Percentiles rank a stretch among this genome's conserved stretches.
phyloP scores from a whole-genome alignment of 1,140 invertebrate species.

The Ylistrum balloti region DNA sequence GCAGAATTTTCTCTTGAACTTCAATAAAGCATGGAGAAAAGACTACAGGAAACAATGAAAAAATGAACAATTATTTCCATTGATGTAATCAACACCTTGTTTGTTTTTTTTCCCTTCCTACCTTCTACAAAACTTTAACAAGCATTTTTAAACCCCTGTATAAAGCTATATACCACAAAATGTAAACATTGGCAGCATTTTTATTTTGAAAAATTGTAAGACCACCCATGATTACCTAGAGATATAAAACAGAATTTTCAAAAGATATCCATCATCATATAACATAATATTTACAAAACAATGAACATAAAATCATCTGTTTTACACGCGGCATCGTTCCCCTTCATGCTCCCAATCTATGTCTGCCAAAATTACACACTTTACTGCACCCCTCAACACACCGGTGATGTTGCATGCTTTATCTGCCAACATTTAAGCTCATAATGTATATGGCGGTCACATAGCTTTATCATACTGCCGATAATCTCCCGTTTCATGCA shows the following conservation, averaged over 20 bases:
- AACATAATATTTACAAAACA: constrained; percentile 36
- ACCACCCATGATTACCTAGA: not conserved
- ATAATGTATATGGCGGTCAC: constrained; percentile 27
- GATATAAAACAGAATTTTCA: not conserved
- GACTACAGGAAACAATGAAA: too few species aligned
- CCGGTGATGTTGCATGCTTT: not conserved
- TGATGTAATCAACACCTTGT: not conserved
- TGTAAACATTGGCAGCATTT: too few species aligned
- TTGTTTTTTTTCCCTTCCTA: not conserved
- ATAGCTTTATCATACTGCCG: not conserved
- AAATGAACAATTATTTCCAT: not conserved
- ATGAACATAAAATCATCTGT: not conserved
- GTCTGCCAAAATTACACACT: constrained; percentile 1
- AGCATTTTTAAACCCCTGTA: too few species aligned
- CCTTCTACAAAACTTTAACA: not conserved
- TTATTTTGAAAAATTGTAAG: not conserved
- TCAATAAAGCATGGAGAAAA: too few species aligned
- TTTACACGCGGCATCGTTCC: not conserved
- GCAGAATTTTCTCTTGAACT: too few species aligned
- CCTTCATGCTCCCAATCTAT: not conserved
- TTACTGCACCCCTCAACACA: not conserved
- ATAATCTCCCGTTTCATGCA: constrained; percentile 26
- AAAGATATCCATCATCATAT: not conserved
- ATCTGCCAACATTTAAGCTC: constrained; percentile 33
- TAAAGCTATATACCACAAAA: too few species aligned